phyloP scores from a whole-genome alignment of 2,113 vertebrate species.

The Myotis lucifugus region DNA sequence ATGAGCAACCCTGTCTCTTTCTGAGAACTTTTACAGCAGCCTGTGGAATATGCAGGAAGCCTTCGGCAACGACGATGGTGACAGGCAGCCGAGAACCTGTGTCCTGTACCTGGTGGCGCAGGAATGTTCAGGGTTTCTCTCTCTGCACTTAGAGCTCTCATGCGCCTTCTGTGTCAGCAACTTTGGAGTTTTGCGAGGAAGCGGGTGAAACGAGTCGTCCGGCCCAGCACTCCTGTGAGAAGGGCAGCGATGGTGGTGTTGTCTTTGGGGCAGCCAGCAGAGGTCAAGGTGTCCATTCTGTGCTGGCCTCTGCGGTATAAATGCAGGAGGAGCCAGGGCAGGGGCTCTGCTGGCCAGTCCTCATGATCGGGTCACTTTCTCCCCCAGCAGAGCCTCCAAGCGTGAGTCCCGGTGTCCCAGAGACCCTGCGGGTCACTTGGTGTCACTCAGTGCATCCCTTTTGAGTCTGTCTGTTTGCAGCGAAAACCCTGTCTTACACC shows the following conservation, averaged over 20 bases:
- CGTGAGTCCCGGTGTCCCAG: not conserved
- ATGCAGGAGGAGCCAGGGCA: not conserved
- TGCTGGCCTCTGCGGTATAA: accelerated
- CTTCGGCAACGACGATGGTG: not conserved
- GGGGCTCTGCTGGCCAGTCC: not conserved
- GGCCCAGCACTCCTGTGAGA: not conserved
- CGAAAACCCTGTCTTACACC: too few relatives aligned
- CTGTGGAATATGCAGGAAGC: not conserved
- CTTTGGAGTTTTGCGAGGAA: not conserved
- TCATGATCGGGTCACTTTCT: accelerated
- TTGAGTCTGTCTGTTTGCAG: not conserved
- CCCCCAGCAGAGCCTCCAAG: not conserved
- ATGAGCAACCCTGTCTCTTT: accelerated
- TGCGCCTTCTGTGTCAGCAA: not conserved
- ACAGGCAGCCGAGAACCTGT: not conserved
- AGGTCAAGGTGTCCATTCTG: not conserved
- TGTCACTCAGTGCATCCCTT: not conserved
- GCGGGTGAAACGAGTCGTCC: accelerated
- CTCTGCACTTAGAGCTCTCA: accelerated
- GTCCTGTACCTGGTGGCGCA: not conserved
- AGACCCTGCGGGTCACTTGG: not conserved
- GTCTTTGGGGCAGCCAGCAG: not conserved
- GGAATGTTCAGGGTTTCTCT: not conserved
- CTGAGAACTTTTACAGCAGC: not conserved
- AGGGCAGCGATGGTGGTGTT: not conserved